phyloP scores from a whole-genome alignment of 2,888 invertebrate genomes.

The Cerastis leucographa region DNA sequence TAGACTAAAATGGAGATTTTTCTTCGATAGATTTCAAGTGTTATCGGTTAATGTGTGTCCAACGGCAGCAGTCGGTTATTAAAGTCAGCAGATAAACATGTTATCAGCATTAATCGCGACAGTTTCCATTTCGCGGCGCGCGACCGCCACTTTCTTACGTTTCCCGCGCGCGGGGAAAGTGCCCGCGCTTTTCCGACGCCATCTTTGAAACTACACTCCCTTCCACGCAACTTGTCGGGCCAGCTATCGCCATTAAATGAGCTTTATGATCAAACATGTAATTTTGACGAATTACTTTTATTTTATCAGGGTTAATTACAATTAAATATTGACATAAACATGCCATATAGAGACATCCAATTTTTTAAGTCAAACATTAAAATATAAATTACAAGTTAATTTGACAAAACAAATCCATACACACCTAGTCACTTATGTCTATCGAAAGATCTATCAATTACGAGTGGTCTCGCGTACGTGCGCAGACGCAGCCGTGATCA shows the following conservation, averaged over 20 bases:
- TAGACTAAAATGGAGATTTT: constrained; percentile 10
- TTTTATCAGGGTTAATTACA: constrained; percentile 4
- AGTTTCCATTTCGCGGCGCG: constrained; percentile 88
- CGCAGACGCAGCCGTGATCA: constrained; percentile 72
- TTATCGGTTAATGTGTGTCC: constrained; percentile 26
- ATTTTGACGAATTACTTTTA: constrained; percentile 7
- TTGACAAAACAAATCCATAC: constrained; percentile 31
- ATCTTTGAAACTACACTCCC: constrained; percentile 81
- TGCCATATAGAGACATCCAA: not conserved
- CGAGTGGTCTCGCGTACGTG: constrained; percentile 58
- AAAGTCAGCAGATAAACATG: constrained; percentile 79
- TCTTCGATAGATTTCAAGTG: constrained; percentile 13
- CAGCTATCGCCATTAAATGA: constrained; percentile 30
- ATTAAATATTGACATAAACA: not conserved
- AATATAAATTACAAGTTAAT: constrained; percentile 11
- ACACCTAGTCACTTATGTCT: constrained; percentile 20
- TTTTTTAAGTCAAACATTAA: not conserved
- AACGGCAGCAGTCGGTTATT: constrained; percentile 63
- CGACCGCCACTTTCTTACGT: constrained; percentile 87
- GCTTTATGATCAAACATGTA: constrained; percentile 44
- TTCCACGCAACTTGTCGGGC: constrained; percentile 64
- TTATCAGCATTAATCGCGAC: constrained; percentile 86
- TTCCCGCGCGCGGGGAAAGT: constrained; percentile 90
- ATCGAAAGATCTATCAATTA: constrained; percentile 53
- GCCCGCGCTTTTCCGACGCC: constrained; percentile 89